phyloP scores from a whole-genome alignment of 2,888 invertebrate genomes.

The Drosophila mimica region DNA sequence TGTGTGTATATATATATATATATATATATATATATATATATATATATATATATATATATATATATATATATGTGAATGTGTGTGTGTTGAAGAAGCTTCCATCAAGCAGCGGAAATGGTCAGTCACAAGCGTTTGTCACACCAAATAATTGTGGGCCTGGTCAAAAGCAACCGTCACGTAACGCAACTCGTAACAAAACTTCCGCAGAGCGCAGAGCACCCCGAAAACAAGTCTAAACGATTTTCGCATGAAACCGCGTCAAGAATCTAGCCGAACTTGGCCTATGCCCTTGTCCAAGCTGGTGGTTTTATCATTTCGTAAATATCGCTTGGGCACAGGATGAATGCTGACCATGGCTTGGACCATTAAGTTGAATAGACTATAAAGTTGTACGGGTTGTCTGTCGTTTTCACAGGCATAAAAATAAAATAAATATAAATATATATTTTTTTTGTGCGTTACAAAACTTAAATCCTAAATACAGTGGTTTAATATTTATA shows the following conservation, averaged over 20 bases:
- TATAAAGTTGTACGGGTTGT: background rate
- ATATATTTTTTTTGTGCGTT: background rate
- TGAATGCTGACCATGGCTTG: background rate
- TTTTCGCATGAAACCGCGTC: conserved; percentile 48
- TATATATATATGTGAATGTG: background rate
- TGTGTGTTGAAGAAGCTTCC: conserved; percentile 21
- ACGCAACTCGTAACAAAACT: conserved; percentile 37
- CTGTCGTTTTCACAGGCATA: background rate
- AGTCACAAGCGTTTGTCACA: conserved; percentile 56
- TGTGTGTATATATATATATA: background rate
- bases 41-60: background rate
- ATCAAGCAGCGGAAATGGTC: conserved; percentile 60
- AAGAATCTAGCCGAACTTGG: conserved; percentile 22
- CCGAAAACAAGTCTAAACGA: conserved; percentile 31
- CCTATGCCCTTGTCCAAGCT: conserved; percentile 52
- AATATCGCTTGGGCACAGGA: conserved; percentile 55
- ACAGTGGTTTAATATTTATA: background rate
- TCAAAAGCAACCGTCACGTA: conserved; percentile 53
- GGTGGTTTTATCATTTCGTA: conserved; percentile 66
- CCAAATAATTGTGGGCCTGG: conserved; percentile 48
- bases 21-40: background rate
- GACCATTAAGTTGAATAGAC: background rate
- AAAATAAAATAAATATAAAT: background rate
- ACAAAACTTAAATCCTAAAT: background rate
- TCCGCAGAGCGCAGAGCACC: conserved; percentile 39